A percentile compares a stretch with the other conserved stretches of the same genome.
Conservation (phyloP, 2,888 invertebrate genomes). For the Euclidia mi region DNA sequence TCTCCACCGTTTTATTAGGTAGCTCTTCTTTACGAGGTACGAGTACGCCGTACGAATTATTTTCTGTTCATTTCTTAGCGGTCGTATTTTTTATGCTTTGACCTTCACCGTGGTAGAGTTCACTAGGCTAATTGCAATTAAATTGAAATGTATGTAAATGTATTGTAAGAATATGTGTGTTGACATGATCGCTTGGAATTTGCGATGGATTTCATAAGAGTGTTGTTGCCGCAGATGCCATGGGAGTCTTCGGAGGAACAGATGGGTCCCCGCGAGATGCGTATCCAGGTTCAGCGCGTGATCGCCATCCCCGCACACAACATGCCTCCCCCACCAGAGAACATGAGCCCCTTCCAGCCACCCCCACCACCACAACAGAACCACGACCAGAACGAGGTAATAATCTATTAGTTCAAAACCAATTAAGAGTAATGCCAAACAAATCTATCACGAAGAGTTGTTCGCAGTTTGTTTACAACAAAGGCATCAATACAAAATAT, state of each 20-base stretch:
- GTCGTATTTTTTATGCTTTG: conserved; percentile 31
- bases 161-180: too few species aligned
- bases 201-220: neutral
- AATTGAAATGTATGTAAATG: too few species aligned
- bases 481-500: neutral
- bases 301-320: conserved; percentile 84
- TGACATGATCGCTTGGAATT: neutral
- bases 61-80: conserved; percentile 32
- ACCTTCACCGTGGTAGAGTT: conserved; percentile 22
- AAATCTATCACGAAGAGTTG: neutral
- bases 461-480: too few species aligned
- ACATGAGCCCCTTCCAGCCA: conserved; percentile 78
- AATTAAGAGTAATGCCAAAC: neutral
- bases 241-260: conserved; percentile 88
- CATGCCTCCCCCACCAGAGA: conserved; percentile 77
- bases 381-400: conserved; percentile 78
- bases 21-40: conserved; percentile 21
- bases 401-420: conserved; percentile 5
- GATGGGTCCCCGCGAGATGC: conserved; percentile 84
- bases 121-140: conserved; percentile 10
- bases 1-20: conserved; percentile 52
- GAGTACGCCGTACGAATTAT: conserved; percentile 24
- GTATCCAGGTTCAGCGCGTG: conserved; percentile 87
- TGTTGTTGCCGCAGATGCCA: conserved; percentile 74
- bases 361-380: conserved; percentile 79